These are phyloP conservation scores for Chamaea fasciata DNA, from an alignment of 2,113 vertebrate genomes.

Conservation along the genomic window DNA sequence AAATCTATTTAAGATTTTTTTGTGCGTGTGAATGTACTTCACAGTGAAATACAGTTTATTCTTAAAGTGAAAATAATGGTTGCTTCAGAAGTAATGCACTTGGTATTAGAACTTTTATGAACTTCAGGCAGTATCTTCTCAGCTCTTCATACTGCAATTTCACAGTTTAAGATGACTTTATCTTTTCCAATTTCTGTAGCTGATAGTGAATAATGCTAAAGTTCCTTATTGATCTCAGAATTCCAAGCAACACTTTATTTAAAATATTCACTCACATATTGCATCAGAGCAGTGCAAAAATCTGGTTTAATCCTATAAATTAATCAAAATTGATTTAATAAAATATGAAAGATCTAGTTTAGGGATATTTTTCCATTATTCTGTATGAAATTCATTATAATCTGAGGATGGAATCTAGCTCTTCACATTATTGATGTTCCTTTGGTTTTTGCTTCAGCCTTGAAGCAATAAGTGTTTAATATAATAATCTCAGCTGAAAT, in stretches of 20 bases:
- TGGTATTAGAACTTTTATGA: background rate
- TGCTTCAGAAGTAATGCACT: background rate
- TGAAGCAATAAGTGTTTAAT: background rate
- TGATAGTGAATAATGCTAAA: background rate
- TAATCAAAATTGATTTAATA: background rate
- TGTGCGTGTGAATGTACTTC: background rate
- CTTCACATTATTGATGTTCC: background rate
- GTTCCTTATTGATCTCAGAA: background rate
- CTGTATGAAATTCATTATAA: background rate
- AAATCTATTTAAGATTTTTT: conserved; percentile 14
- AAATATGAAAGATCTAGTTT: background rate
- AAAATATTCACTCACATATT: background rate
- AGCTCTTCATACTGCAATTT: background rate
- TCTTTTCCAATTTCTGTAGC: background rate
- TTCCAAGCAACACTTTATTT: background rate
- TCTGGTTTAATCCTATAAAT: background rate
- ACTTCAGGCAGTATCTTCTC: background rate
- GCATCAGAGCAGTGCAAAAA: background rate
- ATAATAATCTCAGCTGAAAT: background rate
- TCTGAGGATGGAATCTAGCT: background rate
- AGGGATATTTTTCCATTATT: background rate
- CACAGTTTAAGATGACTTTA: background rate
- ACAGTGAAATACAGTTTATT: background rate
- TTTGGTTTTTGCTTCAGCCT: background rate
- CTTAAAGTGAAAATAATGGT: background rate